Base-by-base conservation (phyloP, 2,113 vertebrate genomes). In the Stegastes partitus region DNA sequence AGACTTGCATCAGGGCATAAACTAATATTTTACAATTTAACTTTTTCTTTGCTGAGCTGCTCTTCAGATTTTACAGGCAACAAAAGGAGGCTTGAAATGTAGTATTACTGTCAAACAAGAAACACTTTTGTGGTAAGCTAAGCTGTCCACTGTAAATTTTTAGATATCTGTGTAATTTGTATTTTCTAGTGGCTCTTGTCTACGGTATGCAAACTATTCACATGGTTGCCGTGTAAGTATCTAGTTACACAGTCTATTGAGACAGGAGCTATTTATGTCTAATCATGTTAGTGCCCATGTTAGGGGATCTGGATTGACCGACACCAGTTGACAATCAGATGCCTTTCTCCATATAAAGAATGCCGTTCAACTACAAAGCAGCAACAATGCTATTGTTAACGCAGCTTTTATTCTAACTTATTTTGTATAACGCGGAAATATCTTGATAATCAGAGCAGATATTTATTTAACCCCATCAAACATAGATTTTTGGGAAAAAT, bases 211-310 rank as follows among this genome's bases (percentile, higher is more conserved):
- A 21, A 81, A 77, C 57, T 54, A 90, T 89, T 75, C 74, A 6
- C 71, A 69, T 81, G 74, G 81, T 71, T 61, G 59, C 62, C 1
- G 22, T 77, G 71, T 65, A 58, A 53, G 83, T 90, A 68, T 93
- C 87, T 44, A 39, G 89, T 92, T 93, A 84, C 89, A 87, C 80
- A 69, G 83, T 88, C 79, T 78, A 89, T 88, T 74, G 84, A 86
- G 82, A 84, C 82, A 55, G 83, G 58, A 83, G 87, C 92, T 93
- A 93, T 93, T 94, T 93, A 79, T 83, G 89, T 91, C 90, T 90
- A 88, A 92, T 91, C 92, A 85, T 91, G 90, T 91, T 90, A 92
- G 90, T 91, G 90, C 85, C 87, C 93, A 91, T 93, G 91, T 93
- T 91, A 89, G 93, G 92, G 88, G 89, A 85, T 85, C 89, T 92